A percentile compares a stretch with the other conserved stretches of the same genome.
Conservation (phyloP, 2,888 invertebrate genomes). For the Petrolisthes cinctipes region DNA sequence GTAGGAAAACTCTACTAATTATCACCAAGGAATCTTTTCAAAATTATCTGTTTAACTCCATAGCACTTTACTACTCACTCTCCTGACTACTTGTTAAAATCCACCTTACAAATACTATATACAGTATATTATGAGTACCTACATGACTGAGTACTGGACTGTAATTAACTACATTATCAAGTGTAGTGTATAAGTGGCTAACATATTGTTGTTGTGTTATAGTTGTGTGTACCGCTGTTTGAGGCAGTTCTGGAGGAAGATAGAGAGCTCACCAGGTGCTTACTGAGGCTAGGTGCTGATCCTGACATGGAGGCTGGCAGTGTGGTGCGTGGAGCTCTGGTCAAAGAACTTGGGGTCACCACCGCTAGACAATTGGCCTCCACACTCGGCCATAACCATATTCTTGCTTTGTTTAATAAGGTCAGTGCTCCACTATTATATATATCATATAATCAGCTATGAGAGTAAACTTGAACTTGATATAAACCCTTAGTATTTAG, state of each 20-base stretch:
- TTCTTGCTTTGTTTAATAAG: constrained; percentile 11
- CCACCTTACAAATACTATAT: background rate
- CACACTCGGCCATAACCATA: background rate
- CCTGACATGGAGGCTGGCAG: constrained; percentile 22
- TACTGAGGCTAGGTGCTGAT: constrained; percentile 41
- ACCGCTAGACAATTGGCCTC: constrained; percentile 35
- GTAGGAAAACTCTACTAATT: background rate
- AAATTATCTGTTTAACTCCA: background rate
- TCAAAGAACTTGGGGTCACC: constrained; percentile 17
- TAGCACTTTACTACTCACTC: background rate
- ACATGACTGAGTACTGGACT: background rate
- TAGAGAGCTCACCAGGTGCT: background rate
- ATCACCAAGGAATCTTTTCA: background rate
- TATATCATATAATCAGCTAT: too few species aligned
- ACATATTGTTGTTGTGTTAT: background rate
- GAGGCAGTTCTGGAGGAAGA: constrained; percentile 26
- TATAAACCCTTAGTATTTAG: too few species aligned
- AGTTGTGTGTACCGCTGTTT: constrained; percentile 16
- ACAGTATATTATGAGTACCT: too few species aligned
- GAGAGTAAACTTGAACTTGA: too few species aligned
- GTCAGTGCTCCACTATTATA: background rate
- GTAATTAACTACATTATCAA: background rate
- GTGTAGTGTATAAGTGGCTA: background rate
- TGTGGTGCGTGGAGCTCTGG: constrained; percentile 10
- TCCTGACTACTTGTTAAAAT: background rate